Percentiles rank a stretch among this genome's conserved stretches.
These are phyloP conservation scores for Setophaga kirtlandii DNA, from an alignment of 2,113 vertebrate genomes.

Conservation along the genomic window DNA sequence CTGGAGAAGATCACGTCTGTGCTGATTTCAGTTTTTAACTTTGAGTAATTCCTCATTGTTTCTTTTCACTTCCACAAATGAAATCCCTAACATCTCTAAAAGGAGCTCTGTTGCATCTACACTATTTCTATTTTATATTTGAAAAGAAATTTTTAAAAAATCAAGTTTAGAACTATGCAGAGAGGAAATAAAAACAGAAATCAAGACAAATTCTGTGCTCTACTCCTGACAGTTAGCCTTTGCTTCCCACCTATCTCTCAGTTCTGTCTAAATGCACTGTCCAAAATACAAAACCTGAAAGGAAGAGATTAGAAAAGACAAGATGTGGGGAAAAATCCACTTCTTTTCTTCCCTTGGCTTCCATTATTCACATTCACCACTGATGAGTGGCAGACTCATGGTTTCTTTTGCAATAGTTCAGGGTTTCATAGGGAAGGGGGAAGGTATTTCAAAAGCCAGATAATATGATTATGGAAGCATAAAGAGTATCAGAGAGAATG, in stretches of 20 bases:
- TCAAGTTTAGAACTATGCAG: neutral
- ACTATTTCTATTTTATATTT: neutral
- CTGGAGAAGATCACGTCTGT: neutral
- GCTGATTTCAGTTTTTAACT: neutral
- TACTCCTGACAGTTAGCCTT: neutral
- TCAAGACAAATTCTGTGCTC: neutral
- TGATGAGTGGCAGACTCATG: neutral
- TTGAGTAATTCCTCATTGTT: neutral
- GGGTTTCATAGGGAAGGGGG: neutral
- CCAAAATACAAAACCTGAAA: neutral
- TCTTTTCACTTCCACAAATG: neutral
- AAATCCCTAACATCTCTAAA: neutral
- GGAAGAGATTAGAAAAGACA: neutral
- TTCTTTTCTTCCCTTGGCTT: neutral
- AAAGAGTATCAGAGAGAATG: neutral
- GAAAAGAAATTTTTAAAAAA: neutral
- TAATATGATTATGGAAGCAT: neutral
- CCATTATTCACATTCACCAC: neutral
- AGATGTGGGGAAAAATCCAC: accelerated
- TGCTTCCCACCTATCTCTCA: neutral
- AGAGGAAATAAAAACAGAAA: neutral
- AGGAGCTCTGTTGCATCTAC: neutral
- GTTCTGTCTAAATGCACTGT: neutral
- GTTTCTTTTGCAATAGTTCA: neutral
- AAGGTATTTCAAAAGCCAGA: neutral